Conservation (phyloP, 2,797 vertebrate genomes). For the Hippopotamyrus pictus region DNA sequence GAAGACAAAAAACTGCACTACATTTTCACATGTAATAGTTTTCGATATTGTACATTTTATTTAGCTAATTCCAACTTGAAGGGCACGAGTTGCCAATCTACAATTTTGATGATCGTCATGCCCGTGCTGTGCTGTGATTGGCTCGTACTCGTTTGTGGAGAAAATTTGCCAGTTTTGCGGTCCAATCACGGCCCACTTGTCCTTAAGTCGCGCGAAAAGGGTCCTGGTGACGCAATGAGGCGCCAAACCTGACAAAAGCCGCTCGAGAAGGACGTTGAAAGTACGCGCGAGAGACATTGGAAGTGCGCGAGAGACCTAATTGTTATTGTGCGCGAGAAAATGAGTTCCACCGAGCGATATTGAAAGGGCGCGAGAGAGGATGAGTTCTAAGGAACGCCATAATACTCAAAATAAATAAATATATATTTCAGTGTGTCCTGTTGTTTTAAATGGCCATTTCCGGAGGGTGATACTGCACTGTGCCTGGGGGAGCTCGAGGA, state of each 20-base stretch:
- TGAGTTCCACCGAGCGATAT: not conserved
- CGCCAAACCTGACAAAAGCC: not conserved
- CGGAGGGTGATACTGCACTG: not conserved
- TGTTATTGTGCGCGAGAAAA: not conserved
- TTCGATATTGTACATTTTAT: not conserved
- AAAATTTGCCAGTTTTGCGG: not conserved
- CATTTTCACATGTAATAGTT: not conserved
- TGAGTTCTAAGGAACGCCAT: not conserved
- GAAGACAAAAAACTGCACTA: not conserved
- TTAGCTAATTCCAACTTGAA: not conserved
- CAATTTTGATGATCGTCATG: not conserved
- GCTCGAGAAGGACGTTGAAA: not conserved
- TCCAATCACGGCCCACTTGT: not conserved
- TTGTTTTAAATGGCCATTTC: not conserved
- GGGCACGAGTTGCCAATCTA: not conserved
- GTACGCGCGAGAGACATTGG: not conserved
- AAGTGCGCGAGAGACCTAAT: not conserved
- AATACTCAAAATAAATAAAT: not conserved
- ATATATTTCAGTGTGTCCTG: not conserved
- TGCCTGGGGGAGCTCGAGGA: not conserved
- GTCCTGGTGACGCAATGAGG: not conserved
- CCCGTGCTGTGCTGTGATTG: not conserved
- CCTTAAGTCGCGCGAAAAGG: not conserved
- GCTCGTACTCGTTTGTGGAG: not conserved
- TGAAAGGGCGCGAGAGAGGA: no score